Evolutionary conservation across 2,113 vertebrate species (phyloP), one percentile per base, ranked within the genome.

Genomic region (Oncorhynchus masou): DNA sequence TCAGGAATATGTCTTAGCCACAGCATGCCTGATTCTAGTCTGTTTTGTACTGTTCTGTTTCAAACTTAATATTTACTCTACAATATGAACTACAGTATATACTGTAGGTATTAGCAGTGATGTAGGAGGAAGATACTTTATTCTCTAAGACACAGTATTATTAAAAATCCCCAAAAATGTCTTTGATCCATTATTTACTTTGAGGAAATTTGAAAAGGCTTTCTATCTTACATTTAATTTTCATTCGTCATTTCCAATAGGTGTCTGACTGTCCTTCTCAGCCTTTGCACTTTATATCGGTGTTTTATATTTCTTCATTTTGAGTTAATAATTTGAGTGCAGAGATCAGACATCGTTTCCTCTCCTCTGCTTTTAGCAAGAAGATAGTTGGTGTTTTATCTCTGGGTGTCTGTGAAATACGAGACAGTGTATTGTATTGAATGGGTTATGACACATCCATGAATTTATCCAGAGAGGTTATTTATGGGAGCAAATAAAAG

Each of bases 401-500:
- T 76, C 79, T 79, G 65, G 77, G 71, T 68, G 86, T 78, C 71
- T 82, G 83, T 93, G 91, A 94, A 92, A 91, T 91, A 93, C 91
- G 89, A 81, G 75, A 71, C 76, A 86, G 87, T 91, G 94, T 92
- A 94, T 94, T 93, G 89, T 91, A 90, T 92, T 91, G 82, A 85
- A 81, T 54, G 80, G 83, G 84, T 84, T 92, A 77, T 92, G 91
- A 91, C 89, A 93, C 88, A 87, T 92, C 91, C 91, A 91, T 86
- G 87, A 89, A 93, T 94, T 91, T 93, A 90, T 91, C 89, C 85
- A 82, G 87, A 45, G 76, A 83, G 78, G 84, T 91, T 94, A 93
- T 92, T 92, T 93, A 93, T 93, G 91, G 90, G 90, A 91, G 89
- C 88, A 90, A 90, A 92, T 88, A 88, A 92, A 91, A 90, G 87